Percentiles rank a stretch among this genome's conserved stretches.
Conservation (phyloP, 1,140 invertebrate genomes). For the Magallana angulata region DNA sequence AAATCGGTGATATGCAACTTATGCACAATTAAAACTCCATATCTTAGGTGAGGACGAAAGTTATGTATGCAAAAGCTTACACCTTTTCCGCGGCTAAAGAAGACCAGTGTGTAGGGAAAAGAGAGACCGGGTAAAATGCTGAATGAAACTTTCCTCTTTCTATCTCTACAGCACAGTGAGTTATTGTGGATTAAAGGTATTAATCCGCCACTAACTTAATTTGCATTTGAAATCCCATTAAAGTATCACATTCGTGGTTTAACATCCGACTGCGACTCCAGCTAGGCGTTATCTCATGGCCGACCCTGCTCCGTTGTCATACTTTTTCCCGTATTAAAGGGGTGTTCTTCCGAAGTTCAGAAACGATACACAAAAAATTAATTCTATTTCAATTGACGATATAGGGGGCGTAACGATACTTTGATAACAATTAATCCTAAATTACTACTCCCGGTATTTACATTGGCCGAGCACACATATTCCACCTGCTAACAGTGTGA, state of each 20-base stretch:
- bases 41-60: not conserved
- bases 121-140: not conserved
- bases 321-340: constrained; percentile 32
- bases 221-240: constrained; percentile 34
- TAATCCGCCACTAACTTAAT: constrained; percentile 17
- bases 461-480: not conserved
- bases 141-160: not conserved
- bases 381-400: constrained; percentile 34
- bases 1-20: not conserved
- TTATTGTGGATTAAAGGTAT: constrained; percentile 31
- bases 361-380: constrained; percentile 28
- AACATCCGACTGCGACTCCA: not conserved
- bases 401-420: constrained; percentile 28
- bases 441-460: constrained; percentile 19
- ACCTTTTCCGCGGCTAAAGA: not conserved
- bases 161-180: not conserved
- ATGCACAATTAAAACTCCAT: constrained; percentile 9
- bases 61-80: not conserved
- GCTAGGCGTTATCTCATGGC: not conserved
- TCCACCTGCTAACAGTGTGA: not conserved
- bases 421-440: constrained; percentile 27
- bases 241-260: constrained; percentile 8
- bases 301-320: not conserved
- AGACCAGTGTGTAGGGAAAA: not conserved
- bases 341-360: constrained; percentile 20